phyloP scores from a whole-genome alignment of 2,888 invertebrate genomes.

The Hofmannophila pseudospretella region DNA sequence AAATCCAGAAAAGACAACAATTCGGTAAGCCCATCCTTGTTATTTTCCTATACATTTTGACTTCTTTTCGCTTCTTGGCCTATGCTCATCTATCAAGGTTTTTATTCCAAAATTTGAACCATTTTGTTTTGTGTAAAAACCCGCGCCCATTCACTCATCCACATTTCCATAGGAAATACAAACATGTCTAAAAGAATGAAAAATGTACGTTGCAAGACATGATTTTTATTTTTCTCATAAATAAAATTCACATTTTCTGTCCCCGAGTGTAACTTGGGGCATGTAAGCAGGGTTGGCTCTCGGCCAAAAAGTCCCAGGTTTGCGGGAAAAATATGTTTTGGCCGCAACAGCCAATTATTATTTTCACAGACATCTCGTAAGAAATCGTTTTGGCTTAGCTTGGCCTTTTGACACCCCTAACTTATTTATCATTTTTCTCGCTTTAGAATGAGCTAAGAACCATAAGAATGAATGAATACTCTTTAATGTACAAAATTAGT shows the following conservation, averaged over 20 bases:
- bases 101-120: no score
- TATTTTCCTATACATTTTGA: no score
- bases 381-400: neutral
- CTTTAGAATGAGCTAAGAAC: no score
- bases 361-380: conserved; percentile 1
- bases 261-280: neutral
- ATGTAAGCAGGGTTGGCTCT: neutral
- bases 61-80: no score
- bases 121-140: no score
- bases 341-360: conserved; percentile 4
- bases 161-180: no score
- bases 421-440: neutral
- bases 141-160: no score
- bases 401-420: neutral
- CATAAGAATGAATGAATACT: no score
- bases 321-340: conserved; percentile 4
- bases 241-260: neutral
- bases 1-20: no score
- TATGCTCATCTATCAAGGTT: no score
- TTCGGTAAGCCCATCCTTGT: no score
- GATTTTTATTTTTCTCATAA: neutral
- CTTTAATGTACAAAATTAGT: no score
- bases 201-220: neutral
- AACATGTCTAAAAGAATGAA: neutral
- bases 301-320: neutral